These are phyloP conservation scores for Vireo altiloquus DNA, from an alignment of 2,113 vertebrate genomes.

Conservation along the genomic window DNA sequence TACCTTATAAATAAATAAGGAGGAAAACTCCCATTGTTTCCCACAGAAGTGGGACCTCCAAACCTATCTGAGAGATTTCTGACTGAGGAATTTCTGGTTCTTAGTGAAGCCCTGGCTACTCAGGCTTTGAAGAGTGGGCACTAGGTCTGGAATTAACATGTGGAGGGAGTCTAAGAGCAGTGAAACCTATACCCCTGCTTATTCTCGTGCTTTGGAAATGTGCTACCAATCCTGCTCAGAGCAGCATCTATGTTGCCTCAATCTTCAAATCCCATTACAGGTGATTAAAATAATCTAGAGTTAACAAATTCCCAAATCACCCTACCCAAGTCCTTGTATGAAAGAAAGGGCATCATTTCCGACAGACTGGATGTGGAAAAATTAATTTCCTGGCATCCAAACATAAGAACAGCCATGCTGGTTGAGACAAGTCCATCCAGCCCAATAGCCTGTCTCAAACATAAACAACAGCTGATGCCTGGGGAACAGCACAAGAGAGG, in stretches of 20 bases:
- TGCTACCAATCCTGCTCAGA: background rate
- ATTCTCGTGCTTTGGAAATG: background rate
- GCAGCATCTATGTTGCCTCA: background rate
- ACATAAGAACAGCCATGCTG: slow-evolving; percentile 28
- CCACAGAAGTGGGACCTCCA: background rate
- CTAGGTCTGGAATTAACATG: background rate
- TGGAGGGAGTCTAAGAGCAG: background rate
- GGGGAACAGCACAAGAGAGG: slow-evolving; percentile 35
- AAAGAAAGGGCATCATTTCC: slow-evolving; percentile 39
- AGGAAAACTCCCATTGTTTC: rapidly evolving
- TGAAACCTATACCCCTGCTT: background rate
- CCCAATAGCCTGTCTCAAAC: slow-evolving; percentile 37
- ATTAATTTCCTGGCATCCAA: slow-evolving; percentile 55
- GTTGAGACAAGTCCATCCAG: slow-evolving; percentile 54
- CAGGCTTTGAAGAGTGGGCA: background rate
- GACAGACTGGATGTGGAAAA: slow-evolving; percentile 32
- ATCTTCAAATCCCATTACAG: slow-evolving; percentile 19
- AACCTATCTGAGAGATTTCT: background rate
- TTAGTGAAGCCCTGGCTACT: background rate
- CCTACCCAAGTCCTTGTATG: background rate
- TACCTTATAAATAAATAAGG: background rate
- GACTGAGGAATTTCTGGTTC: background rate
- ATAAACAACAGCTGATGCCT: slow-evolving; percentile 63
- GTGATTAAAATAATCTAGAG: slow-evolving; percentile 17
- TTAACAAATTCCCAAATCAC: background rate